phyloP scores from a whole-genome alignment of 2,888 invertebrate species.

The Drosophila histrio region DNA sequence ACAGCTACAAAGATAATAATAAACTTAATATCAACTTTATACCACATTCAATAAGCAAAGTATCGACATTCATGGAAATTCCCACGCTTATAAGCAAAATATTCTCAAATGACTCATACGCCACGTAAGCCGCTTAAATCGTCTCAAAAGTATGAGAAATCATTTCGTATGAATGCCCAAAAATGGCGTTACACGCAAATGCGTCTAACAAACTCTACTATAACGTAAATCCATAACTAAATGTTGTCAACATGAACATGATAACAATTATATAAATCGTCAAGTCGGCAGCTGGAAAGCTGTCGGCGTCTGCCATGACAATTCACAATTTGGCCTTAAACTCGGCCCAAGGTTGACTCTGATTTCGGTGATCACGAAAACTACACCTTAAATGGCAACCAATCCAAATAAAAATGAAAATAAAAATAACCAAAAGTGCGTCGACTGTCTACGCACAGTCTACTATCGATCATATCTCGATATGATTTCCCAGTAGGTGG shows the following conservation, averaged over 20 bases:
- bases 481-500: constrained; percentile 68
- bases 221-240: constrained; percentile 9
- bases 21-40: background rate
- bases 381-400: constrained; percentile 26
- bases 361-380: background rate
- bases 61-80: constrained; percentile 32
- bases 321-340: constrained; percentile 49
- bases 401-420: background rate
- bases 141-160: constrained; percentile 1
- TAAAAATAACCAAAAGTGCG: background rate
- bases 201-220: constrained; percentile 9
- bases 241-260: constrained; percentile 14
- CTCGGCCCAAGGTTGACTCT: constrained; percentile 43
- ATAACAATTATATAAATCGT: constrained; percentile 45
- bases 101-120: constrained; percentile 41
- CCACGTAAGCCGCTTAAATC: constrained; percentile 20
- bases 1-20: too few species aligned
- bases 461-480: constrained; percentile 65
- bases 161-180: constrained; percentile 23
- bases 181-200: constrained; percentile 32
- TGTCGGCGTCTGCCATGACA: constrained; percentile 17
- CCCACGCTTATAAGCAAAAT: constrained; percentile 39
- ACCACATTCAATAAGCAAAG: background rate
- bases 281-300: constrained; percentile 20
- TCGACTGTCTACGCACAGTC: constrained; percentile 54